phyloP scores from a whole-genome alignment of 2,888 invertebrate genomes.

The Cephonodes hylas region DNA sequence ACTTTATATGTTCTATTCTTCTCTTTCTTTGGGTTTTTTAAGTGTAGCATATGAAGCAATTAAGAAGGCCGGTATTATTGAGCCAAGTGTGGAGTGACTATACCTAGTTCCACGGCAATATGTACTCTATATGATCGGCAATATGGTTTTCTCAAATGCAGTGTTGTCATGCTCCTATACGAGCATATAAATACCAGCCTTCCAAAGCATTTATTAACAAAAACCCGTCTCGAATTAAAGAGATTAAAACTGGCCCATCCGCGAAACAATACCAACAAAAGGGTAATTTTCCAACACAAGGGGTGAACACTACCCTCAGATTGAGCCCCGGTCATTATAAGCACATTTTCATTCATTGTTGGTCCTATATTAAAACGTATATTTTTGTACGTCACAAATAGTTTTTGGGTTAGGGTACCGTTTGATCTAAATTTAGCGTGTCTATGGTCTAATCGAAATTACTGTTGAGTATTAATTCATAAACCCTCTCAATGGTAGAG shows the following conservation, averaged over 20 bases:
- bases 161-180: not conserved
- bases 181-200: not conserved
- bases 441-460: not conserved
- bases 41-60: no score
- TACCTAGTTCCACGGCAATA: no score
- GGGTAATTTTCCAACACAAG: slow-evolving; percentile 35
- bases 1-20: no score
- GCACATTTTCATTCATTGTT: slow-evolving; percentile 45
- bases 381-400: not conserved
- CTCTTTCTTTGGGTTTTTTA: no score
- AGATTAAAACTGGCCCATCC: slow-evolving; percentile 22
- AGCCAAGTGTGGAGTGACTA: no score
- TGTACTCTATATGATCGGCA: no score
- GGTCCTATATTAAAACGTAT: not conserved
- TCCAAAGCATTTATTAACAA: not conserved
- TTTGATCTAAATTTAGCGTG: not conserved
- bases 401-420: not conserved
- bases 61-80: no score
- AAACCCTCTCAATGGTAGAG: no score
- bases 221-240: slow-evolving; percentile 13
- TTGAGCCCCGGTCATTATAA: slow-evolving; percentile 46
- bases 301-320: slow-evolving; percentile 28
- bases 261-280: slow-evolving; percentile 18
- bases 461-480: no score
- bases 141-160: no score